phyloP scores from a whole-genome alignment of 2,888 invertebrate genomes.

The Cerceris rybyensis region DNA sequence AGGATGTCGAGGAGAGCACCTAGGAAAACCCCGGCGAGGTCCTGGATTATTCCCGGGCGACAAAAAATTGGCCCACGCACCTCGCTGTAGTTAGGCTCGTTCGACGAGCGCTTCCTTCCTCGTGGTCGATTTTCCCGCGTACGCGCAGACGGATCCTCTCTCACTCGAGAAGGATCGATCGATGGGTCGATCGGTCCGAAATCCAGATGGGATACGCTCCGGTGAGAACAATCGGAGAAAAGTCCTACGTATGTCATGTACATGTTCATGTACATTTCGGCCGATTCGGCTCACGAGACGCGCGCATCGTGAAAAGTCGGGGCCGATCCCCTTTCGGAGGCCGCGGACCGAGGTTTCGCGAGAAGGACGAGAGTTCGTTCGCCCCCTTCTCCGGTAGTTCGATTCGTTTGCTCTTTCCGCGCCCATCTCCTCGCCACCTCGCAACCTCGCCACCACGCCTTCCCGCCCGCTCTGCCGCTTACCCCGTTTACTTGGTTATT shows the following conservation, averaged over 20 bases:
- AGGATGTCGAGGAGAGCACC: conserved; percentile 4
- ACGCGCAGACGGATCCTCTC: no score
- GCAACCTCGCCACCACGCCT: not conserved
- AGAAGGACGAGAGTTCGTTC: conserved; percentile 61
- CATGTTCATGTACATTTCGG: no score
- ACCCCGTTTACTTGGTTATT: not conserved
- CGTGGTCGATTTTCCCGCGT: no score
- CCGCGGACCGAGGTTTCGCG: conserved; percentile 26
- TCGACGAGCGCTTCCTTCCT: no score
- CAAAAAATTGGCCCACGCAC: conserved; percentile 20
- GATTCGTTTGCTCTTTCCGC: not conserved
- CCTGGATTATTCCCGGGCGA: conserved; percentile 56
- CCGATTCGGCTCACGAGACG: not conserved
- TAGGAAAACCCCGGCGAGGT: conserved; percentile 23
- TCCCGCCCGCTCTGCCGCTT: not conserved
- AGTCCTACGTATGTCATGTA: no score
- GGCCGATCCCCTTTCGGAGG: conserved; percentile 10
- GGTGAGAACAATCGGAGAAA: no score
- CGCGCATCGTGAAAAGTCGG: not conserved
- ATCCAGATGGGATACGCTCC: no score
- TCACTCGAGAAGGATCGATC: no score
- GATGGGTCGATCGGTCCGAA: no score
- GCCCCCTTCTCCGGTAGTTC: conserved; percentile 35
- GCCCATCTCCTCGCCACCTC: not conserved
- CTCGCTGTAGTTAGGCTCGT: conserved; percentile 4